Percentiles rank a stretch among this genome's conserved stretches.
Evolutionary conservation across 1,140 invertebrate species (phyloP).

Genomic region (Lordiphosa mommai): DNA sequence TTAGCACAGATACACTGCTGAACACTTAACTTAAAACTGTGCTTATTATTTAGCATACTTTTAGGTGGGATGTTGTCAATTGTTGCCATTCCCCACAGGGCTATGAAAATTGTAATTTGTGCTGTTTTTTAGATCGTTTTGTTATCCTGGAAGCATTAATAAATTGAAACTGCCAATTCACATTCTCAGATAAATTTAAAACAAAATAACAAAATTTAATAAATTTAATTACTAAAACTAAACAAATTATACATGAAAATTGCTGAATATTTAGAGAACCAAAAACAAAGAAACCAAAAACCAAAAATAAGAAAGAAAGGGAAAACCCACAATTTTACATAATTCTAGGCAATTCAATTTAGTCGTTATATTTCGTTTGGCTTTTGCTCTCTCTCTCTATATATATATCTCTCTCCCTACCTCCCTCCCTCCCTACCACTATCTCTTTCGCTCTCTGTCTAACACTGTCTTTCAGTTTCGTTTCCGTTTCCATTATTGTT

Average conservation of each 20-base stretch:
- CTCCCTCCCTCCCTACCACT: not conserved
- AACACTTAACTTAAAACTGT: too few species aligned
- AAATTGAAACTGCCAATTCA: conserved; percentile 75
- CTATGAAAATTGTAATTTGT: conserved; percentile 32
- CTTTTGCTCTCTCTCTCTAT: not conserved
- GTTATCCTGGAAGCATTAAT: not conserved
- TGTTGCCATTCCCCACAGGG: too few species aligned
- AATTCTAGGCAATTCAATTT: conserved; percentile 1
- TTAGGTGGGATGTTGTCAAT: too few species aligned
- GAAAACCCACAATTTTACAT: conserved; percentile 2
- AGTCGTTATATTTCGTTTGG: conserved; percentile 14
- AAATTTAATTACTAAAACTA: conserved; percentile 23
- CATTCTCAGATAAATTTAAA: conserved; percentile 57
- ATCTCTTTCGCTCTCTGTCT: not conserved
- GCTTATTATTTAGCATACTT: too few species aligned
- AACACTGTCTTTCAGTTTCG: conserved; percentile 7
- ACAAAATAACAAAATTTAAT: conserved; percentile 42
- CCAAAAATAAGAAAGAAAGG: conserved; percentile 11
- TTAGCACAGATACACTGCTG: too few species aligned
- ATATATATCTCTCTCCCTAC: not conserved
- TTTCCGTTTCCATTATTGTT: conserved; percentile 32
- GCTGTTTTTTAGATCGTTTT: too few species aligned
- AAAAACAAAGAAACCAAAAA: not conserved
- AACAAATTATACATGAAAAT: conserved; percentile 35
- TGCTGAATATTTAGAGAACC: conserved; percentile 66